Percentiles rank a stretch among this genome's conserved stretches.
Evolutionary conservation across 2,888 invertebrate species (phyloP).

Genomic region (Cryptosula pallasiana): DNA sequence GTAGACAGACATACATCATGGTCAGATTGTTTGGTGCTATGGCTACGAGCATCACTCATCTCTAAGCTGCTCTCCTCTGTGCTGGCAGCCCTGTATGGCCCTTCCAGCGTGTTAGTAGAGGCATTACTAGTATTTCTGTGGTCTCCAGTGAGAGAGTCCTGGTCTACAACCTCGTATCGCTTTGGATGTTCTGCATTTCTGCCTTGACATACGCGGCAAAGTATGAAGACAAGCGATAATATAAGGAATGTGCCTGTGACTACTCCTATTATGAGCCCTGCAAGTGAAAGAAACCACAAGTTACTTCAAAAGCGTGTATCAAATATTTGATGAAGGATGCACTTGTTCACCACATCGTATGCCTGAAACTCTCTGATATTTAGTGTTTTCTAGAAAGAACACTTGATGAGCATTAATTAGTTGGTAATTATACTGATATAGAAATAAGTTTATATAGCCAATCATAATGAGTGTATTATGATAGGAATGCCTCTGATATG

Average conservation of each 20-base stretch:
- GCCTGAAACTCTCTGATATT: too few relatives aligned
- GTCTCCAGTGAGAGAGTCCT: not conserved
- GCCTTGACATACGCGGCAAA: conserved; percentile 20
- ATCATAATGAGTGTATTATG: too few relatives aligned
- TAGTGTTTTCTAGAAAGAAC: too few relatives aligned
- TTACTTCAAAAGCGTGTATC: too few relatives aligned
- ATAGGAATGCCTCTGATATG: too few relatives aligned
- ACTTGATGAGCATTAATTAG: too few relatives aligned
- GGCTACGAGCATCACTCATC: conserved; percentile 6
- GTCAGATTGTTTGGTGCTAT: conserved; percentile 7
- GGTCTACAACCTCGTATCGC: not conserved
- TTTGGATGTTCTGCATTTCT: not conserved
- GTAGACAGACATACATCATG: not conserved
- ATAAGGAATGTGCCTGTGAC: conserved; percentile 12
- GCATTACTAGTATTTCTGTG: not conserved
- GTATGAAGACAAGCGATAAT: not conserved
- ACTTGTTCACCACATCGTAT: too few relatives aligned
- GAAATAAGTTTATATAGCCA: too few relatives aligned
- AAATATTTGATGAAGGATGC: too few relatives aligned
- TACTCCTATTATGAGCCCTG: conserved; percentile 14
- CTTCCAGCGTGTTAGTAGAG: conserved; percentile 8
- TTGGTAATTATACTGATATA: too few relatives aligned
- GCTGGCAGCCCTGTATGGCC: not conserved
- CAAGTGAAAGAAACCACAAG: too few relatives aligned
- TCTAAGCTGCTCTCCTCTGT: conserved; percentile 16